phyloP scores from a whole-genome alignment of 2,797 vertebrate species.

The Dryobates pubescens region DNA sequence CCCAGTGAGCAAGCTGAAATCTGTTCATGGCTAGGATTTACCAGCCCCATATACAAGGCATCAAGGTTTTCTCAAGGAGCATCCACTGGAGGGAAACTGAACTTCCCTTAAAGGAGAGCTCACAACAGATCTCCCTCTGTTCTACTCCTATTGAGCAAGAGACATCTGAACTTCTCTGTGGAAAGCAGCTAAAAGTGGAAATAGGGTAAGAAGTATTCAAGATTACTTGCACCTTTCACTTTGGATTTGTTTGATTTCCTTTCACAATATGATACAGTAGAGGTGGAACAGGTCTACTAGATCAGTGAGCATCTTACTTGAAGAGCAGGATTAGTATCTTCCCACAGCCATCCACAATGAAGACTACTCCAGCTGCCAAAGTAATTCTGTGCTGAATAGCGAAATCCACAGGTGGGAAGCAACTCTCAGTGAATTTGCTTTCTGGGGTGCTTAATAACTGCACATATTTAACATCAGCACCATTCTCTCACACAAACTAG shows the following conservation, averaged over 20 bases:
- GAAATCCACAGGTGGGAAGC: constrained; percentile 55
- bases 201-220: background rate
- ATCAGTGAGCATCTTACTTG: constrained; percentile 7
- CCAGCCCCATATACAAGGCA: background rate
- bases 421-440: constrained; percentile 1
- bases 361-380: constrained; percentile 52
- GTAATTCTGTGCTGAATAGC: constrained; percentile 47
- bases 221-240: background rate
- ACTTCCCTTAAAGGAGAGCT: background rate
- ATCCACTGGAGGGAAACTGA: background rate
- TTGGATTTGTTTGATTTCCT: background rate
- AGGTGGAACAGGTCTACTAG: constrained; percentile 12
- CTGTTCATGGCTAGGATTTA: background rate
- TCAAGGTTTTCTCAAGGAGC: background rate
- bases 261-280: background rate
- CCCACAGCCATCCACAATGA: constrained; percentile 59
- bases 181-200: background rate
- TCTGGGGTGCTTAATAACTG: constrained; percentile 17
- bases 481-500: background rate
- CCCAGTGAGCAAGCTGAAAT: background rate
- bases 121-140: background rate
- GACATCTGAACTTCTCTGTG: background rate
- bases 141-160: background rate
- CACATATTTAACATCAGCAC: constrained; percentile 19
- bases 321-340: constrained; percentile 58